Base-by-base conservation (phyloP, 2,113 vertebrate genomes). In the Chionodraco myersi region DNA sequence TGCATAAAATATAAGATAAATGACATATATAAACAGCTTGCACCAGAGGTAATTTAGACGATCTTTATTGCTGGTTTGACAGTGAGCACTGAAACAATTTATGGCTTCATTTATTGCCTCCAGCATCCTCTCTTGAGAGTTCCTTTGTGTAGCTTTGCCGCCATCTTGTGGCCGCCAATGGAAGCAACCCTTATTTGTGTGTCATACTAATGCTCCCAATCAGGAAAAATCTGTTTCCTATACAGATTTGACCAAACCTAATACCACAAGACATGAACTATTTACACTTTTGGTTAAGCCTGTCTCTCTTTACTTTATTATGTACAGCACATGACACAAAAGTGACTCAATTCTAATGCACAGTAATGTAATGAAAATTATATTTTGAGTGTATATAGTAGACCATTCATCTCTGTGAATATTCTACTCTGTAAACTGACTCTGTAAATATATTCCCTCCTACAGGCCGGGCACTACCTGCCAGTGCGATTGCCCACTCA, bases 401-500 rank as follows among this genome's bases (percentile, higher is more conserved):
- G 53, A 72, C 86, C 72, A 87, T 89, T 92, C 88, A 89, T 84
- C 59, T 57, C 47, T 30, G 52, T 51, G 36, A 83, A 88, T 88
- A 81, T 77, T 81, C 69, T 84, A 79, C 78, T 88, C 59, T 83
- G 80, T 77, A 72, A 85, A 89, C 15, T 44, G 65, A 72, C 56
- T 77, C 21, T 68, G 79, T 73, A 85, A 76, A 88, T 74, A 88
- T 10, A 75, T 81, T 45, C 72, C 79, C 80, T 85, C 76, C 69
- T 81, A 53, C 75, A 82, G 45, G 44, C 80, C 60, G 72, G 73
- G 70, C 3, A 48, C 57, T 75, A 75, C 74, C 84, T 89, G 84
- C 82, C 89, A 88, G 85, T 49, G 18, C 54, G 85, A 80, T 64
- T 88, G 75, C 82, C 77, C 85, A 80, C 88, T 82, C 84, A 60